Evolutionary conservation across 2,888 invertebrate species (phyloP).

Genomic region (Dynastes grantii): DNA sequence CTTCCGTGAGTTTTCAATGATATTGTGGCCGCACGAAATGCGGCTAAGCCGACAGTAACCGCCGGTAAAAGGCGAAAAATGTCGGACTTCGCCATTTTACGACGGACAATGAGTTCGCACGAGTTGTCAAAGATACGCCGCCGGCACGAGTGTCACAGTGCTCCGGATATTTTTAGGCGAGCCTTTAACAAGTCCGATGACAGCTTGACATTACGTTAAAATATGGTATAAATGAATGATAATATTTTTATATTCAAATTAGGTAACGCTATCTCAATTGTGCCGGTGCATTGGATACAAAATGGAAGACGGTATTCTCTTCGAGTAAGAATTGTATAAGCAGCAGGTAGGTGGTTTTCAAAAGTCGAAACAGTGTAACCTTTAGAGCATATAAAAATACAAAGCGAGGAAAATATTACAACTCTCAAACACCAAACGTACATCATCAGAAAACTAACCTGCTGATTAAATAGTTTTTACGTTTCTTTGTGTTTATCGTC

Average conservation of each 20-base stretch:
- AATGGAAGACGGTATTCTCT: too few species aligned
- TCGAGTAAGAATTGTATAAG: not conserved
- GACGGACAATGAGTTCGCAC: slow-evolving; percentile 52
- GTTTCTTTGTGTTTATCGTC: too few species aligned
- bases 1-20: slow-evolving; percentile 46
- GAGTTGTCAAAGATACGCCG: slow-evolving; percentile 52
- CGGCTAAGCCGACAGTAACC: slow-evolving; percentile 49
- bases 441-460: too few species aligned
- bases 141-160: slow-evolving; percentile 38
- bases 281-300: too few species aligned
- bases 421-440: too few species aligned
- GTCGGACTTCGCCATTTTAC: slow-evolving; percentile 48
- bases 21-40: slow-evolving; percentile 42
- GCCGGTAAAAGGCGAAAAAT: slow-evolving; percentile 48
- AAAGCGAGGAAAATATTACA: too few species aligned
- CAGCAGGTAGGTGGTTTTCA: not conserved
- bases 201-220: slow-evolving; percentile 32
- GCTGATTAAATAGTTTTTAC: too few species aligned
- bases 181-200: slow-evolving; percentile 34
- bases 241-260: slow-evolving; percentile 25
- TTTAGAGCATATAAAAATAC: too few species aligned
- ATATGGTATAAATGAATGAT: slow-evolving; percentile 22
- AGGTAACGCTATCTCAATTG: not conserved
- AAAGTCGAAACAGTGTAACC: too few species aligned
- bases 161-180: slow-evolving; percentile 20